Conservation (phyloP, 2,797 vertebrate genomes). For the Tachyglossus aculeatus region DNA sequence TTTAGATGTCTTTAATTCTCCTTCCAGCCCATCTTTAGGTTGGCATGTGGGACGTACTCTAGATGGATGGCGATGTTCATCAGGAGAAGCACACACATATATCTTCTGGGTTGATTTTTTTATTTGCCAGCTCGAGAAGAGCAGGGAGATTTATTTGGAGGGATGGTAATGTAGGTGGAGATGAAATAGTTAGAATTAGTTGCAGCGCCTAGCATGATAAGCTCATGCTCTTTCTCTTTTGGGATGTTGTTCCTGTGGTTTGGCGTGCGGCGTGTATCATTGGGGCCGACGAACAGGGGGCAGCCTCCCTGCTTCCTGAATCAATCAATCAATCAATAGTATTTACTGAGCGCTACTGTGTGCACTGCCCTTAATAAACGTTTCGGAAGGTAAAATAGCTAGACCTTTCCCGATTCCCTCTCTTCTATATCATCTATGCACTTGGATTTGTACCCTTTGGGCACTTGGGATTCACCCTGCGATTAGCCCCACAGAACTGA, state of each 20-base stretch:
- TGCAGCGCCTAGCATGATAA: background rate
- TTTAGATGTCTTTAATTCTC: slow-evolving; percentile 41
- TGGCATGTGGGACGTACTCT: slow-evolving; percentile 5
- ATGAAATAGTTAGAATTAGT: background rate
- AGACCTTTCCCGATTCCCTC: too few relatives aligned
- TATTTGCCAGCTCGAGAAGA: slow-evolving; percentile 47
- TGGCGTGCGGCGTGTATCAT: too few relatives aligned
- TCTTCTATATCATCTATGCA: too few relatives aligned
- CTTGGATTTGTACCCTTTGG: too few relatives aligned
- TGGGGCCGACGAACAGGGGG: too few relatives aligned
- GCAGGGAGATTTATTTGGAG: slow-evolving; percentile 34
- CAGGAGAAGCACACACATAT: slow-evolving; percentile 21
- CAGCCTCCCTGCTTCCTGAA: too few relatives aligned
- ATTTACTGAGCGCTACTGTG: too few relatives aligned
- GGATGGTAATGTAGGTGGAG: slow-evolving; percentile 26
- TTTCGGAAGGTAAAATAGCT: too few relatives aligned
- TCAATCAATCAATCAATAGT: too few relatives aligned
- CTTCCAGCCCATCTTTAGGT: slow-evolving; percentile 10
- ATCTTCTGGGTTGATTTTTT: slow-evolving; percentile 33
- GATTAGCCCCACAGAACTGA: too few relatives aligned
- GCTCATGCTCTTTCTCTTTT: slow-evolving; percentile 3
- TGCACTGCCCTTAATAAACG: too few relatives aligned
- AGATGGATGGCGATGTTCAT: slow-evolving; percentile 26
- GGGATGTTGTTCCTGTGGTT: slow-evolving; percentile 10
- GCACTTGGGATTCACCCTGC: too few relatives aligned